Conservation (phyloP, 2,797 vertebrate genomes). For the Dipus sagitta region DNA sequence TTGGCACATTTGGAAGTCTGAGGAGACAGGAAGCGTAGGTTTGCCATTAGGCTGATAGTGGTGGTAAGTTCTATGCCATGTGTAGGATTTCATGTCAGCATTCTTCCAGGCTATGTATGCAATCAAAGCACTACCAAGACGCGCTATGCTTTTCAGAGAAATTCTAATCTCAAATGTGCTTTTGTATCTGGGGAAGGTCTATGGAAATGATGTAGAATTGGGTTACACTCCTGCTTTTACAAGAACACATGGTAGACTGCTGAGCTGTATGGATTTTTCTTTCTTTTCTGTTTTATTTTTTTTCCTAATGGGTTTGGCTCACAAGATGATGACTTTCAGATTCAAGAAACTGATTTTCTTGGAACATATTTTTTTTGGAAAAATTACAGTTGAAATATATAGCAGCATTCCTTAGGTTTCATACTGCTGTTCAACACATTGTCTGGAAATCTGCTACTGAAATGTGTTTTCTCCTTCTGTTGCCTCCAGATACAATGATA, state of each 20-base stretch:
- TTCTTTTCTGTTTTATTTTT: constrained; percentile 59
- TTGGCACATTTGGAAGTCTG: constrained; percentile 16
- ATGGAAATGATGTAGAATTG: constrained; percentile 70
- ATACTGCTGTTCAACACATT: constrained; percentile 61
- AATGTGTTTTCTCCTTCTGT: background rate
- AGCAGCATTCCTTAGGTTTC: constrained; percentile 78
- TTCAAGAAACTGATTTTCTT: constrained; percentile 76
- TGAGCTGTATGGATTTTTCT: constrained; percentile 61
- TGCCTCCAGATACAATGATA: background rate
- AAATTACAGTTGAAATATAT: constrained; percentile 80
- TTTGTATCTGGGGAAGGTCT: constrained; percentile 63
- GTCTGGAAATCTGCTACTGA: constrained; percentile 80
- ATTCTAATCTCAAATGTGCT: constrained; percentile 43
- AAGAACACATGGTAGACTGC: constrained; percentile 65
- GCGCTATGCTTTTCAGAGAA: background rate
- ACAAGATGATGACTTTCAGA: constrained; percentile 80
- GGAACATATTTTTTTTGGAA: constrained; percentile 72
- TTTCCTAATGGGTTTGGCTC: constrained; percentile 66
- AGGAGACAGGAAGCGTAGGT: background rate
- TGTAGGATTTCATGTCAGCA: background rate
- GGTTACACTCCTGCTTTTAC: constrained; percentile 76
- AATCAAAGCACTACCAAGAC: constrained; percentile 49
- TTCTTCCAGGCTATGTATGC: constrained; percentile 25
- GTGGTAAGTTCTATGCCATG: background rate
- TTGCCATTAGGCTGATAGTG: background rate